phyloP scores from a whole-genome alignment of 1,140 invertebrate genomes.

The Pollicipes pollicipes region DNA sequence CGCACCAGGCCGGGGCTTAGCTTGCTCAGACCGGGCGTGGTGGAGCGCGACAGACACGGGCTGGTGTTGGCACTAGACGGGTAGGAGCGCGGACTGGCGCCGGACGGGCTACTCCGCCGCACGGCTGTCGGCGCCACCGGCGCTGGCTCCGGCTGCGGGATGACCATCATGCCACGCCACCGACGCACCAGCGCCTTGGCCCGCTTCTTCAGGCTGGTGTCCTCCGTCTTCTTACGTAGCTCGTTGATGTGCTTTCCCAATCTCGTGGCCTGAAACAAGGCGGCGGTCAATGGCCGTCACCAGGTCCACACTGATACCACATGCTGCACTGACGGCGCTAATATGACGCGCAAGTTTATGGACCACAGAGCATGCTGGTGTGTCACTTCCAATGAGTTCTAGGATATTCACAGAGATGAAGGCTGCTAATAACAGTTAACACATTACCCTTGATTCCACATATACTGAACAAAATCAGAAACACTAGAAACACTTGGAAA shows the following conservation, averaged over 20 bases:
- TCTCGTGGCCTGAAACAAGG: conserved; percentile 45
- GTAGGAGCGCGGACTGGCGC: conserved; percentile 14
- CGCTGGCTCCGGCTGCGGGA: conserved; percentile 26
- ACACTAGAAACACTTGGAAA: no score
- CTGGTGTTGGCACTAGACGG: conserved; percentile 22
- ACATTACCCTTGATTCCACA: no score
- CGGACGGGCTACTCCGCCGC: not conserved
- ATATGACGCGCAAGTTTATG: no score
- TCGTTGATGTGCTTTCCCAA: conserved; percentile 88
- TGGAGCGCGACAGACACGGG: conserved; percentile 20
- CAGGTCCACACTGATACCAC: no score
- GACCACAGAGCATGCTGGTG: no score
- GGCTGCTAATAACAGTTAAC: no score
- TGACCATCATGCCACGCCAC: conserved; percentile 67
- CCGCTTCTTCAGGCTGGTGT: conserved; percentile 55
- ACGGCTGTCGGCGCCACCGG: conserved; percentile 9
- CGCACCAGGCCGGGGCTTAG: no score
- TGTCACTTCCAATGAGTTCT: no score
- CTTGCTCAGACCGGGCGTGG: conserved; percentile 16
- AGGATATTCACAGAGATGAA: no score
- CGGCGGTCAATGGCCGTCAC: not conserved
- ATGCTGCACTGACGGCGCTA: no score
- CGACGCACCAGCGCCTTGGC: conserved; percentile 75
- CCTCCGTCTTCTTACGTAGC: conserved; percentile 59
- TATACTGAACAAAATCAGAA: no score